Evolutionary conservation across 2,113 vertebrate species (phyloP).

Genomic region (Chloebia gouldiae): DNA sequence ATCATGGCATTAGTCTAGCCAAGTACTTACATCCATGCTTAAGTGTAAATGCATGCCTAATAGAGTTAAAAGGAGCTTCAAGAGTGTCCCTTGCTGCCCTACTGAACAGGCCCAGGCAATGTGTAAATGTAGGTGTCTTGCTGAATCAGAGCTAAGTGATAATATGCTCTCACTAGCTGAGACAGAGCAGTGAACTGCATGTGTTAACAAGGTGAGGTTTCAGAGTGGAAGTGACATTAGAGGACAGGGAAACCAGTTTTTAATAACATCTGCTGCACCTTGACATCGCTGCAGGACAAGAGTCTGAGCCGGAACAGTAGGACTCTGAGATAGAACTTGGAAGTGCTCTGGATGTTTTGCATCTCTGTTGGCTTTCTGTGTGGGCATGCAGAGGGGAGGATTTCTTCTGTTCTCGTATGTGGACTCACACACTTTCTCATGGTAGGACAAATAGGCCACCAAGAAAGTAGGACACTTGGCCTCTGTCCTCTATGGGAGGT

Average conservation of each 20-base stretch:
- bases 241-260: slow-evolving; percentile 17
- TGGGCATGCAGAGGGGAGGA: neutral
- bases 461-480: slow-evolving; percentile 55
- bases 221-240: slow-evolving; percentile 7
- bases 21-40: neutral
- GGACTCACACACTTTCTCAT: neutral
- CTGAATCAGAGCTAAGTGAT: slow-evolving; percentile 48
- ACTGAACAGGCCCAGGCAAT: neutral
- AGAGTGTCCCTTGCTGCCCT: neutral
- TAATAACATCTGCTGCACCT: neutral
- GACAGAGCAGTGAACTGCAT: slow-evolving; percentile 1
- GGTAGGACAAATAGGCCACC: slow-evolving; percentile 32
- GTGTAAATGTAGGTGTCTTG: slow-evolving; percentile 43
- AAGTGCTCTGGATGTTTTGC: neutral
- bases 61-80: slow-evolving; percentile 14
- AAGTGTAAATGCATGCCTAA: neutral
- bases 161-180: slow-evolving; percentile 14
- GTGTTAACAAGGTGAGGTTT: slow-evolving; percentile 43
- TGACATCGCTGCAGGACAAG: neutral
- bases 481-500: slow-evolving; percentile 21
- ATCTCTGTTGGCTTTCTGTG: neutral
- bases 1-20: neutral
- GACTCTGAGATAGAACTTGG: neutral
- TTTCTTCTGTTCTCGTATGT: neutral
- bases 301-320: neutral